phyloP scores from a whole-genome alignment of 2,797 vertebrate species.

The Loris lydekkerianus region DNA sequence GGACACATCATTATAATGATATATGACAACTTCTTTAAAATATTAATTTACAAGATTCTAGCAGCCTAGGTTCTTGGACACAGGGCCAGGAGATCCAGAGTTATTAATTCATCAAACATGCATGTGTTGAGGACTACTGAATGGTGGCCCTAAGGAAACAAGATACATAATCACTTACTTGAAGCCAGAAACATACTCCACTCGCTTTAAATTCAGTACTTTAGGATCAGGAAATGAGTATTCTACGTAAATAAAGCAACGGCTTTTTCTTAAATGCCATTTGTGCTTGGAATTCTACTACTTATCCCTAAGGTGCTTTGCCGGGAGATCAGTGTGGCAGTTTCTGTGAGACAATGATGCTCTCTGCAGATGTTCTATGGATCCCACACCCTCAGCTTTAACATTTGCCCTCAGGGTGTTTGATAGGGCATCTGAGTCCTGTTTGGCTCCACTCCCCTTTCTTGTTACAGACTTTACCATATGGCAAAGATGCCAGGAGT shows the following conservation, averaged over 20 bases:
- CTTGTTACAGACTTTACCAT: conserved; percentile 44
- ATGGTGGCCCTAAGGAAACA: not conserved
- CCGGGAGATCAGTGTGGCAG: conserved; percentile 23
- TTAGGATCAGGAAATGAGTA: conserved; percentile 5
- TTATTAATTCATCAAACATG: conserved; percentile 29
- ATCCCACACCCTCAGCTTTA: not conserved
- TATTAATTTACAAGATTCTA: conserved; percentile 44
- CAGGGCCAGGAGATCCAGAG: not conserved
- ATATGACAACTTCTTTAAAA: not conserved
- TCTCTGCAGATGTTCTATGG: conserved; percentile 57
- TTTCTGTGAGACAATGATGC: conserved; percentile 44
- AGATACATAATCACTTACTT: conserved; percentile 11
- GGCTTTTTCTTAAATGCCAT: conserved; percentile 20
- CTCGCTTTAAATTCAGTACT: conserved; percentile 39
- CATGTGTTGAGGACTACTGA: not conserved
- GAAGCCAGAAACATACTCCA: not conserved
- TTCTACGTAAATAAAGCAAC: conserved; percentile 28
- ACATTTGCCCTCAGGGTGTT: conserved; percentile 54
- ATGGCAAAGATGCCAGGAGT: conserved; percentile 60
- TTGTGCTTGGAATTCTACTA: conserved; percentile 49
- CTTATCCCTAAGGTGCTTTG: conserved; percentile 44
- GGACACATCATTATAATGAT: not conserved
- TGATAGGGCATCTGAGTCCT: conserved; percentile 57
- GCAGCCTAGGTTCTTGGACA: not conserved
- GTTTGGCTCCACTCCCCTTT: conserved; percentile 51